Base-by-base conservation (phyloP, 2,888 invertebrate genomes). In the Trimorus sp. region DNA sequence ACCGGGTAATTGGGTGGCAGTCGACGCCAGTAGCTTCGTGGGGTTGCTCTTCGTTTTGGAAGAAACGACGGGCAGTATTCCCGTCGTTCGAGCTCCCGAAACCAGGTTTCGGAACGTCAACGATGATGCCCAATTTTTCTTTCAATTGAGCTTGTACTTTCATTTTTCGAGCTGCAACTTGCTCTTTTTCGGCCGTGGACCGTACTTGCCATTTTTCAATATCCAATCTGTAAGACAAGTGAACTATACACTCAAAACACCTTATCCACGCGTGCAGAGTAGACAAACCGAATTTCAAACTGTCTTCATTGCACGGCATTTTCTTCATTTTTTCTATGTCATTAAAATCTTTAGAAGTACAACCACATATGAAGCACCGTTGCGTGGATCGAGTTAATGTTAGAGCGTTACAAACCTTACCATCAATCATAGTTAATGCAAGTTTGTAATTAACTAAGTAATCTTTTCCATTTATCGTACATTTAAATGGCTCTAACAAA, bases 321-420 rank as follows among this genome's bases (percentile, higher is more conserved):
- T 59, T 40, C 11, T 66, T 59, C 49, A 75, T 66, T 11, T 26
- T 58, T 9, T 69, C 69, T 12, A 76, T 62, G 11, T 68, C 38
- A 12, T 76, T 69, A 14, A 62, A 78, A 9, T 68, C 7, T 4
- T n/a, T 62, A 12, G 62, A 48, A 0, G 76, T 69, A 48, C 62
- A 60, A 0, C 42, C 7, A 48, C 78, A 71, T 14, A 65, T 12
- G 15, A 71, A 71, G 12, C 78, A 78, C 51, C 70, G 65, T 59
- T 40, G 48, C 38, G 63, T 5, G 11, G 73, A 63, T 48, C 56
- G 63, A 15, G 51, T 65, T 15, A 11, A 15, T 7, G 59, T 58
- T 14, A 65, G 42, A 2, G 75, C 76, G 59, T 84, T 84, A 60
- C 82, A 84, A 12, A 82, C 80, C 68, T 84, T 83, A 15, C 84